Evolutionary conservation across 2,888 invertebrate species (phyloP), one percentile per base, ranked within the genome.

Genomic region (Strigamia crassipes): DNA sequence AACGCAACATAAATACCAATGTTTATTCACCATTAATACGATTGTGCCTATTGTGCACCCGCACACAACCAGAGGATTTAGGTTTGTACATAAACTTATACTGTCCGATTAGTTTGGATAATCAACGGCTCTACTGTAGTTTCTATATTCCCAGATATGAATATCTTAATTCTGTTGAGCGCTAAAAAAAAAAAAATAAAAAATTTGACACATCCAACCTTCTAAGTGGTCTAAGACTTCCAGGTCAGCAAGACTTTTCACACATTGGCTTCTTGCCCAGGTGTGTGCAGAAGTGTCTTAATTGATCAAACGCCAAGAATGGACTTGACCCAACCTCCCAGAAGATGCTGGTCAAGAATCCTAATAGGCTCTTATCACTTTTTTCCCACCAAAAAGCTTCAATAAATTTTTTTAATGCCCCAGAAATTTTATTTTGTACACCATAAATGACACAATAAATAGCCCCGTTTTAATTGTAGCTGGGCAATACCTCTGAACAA

Each of bases 231-330:
- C 15, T 46, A 46, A 46, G 46, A 46, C 15, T 46, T 46, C 15
- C n/a, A 56, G 56, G 56, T 56, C 56, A 56, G 18, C n/a, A 56
- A 56, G 56, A 56, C 56, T 56, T 56, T 56, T 56, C 56, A 56
- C 56, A 56, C 56, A n/a, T 56, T 56, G 56, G 56, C 56, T 56
- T 56, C 8, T 56, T 56, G 56, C 56, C 56, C 56, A 56, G 56
- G 56, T 56, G 56, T 56, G 56, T 56, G 56, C 21, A 8, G 46
- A 46, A 56, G 56, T 56, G 56, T 56, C 56, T 56, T 56, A 56
- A 56, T 56, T 56, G 56, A 56, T 56, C 56, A 56, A 56, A 56
- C 15, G 18, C 56, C 56, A 56, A 56, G 56, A 56, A 56, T 18
- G 56, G 56, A 21, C 18, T 56, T 56, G 56, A 56, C 56, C 56